A percentile compares a stretch with the other conserved stretches of the same genome.
phyloP scores from a whole-genome alignment of 2,113 vertebrate genomes.

The Sakesphorus luctuosus region DNA sequence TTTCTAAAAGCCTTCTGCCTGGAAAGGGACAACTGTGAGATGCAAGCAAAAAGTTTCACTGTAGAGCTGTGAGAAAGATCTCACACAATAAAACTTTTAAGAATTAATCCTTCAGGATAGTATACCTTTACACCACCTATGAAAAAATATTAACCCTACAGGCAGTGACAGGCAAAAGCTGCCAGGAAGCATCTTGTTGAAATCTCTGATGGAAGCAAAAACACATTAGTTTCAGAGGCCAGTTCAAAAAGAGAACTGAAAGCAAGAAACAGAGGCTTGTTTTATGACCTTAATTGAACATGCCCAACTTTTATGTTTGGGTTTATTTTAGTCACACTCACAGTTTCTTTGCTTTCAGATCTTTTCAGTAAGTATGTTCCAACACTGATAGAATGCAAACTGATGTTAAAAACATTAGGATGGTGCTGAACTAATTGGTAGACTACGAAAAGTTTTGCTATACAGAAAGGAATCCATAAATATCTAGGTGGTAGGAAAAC shows the following conservation, averaged over 20 bases:
- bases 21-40: neutral
- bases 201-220: neutral
- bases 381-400: neutral
- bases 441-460: neutral
- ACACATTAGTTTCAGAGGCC: neutral
- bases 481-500: neutral
- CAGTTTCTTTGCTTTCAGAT: neutral
- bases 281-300: neutral
- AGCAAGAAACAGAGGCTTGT: neutral
- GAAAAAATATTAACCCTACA: neutral
- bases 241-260: neutral
- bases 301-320: neutral
- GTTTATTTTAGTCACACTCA: neutral
- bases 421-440: neutral
- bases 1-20: neutral
- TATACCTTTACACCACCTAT: neutral
- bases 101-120: neutral
- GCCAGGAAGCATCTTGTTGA: neutral
- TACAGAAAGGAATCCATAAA: neutral
- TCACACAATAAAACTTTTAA: neutral
- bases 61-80: neutral
- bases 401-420: neutral
- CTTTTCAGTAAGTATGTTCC: neutral
- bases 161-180: neutral
- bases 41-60: neutral